phyloP scores from a whole-genome alignment of 2,888 invertebrate species.

The Cheilosia impressa region DNA sequence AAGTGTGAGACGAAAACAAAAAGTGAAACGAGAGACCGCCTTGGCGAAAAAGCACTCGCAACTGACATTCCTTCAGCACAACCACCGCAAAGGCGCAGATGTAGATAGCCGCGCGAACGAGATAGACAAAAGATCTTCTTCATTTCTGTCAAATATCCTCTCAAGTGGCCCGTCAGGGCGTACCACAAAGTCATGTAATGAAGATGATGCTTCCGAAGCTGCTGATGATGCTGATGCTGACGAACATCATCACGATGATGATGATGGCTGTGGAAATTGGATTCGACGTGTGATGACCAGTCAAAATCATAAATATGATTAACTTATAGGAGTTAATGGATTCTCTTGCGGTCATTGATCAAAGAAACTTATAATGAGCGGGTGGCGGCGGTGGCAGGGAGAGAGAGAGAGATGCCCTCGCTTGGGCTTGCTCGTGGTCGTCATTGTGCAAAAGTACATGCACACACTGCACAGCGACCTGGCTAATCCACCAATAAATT shows the following conservation, averaged over 20 bases:
- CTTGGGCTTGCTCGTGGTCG: conserved; percentile 11
- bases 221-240: conserved; percentile 25
- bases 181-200: conserved; percentile 73
- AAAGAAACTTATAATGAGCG: conserved; percentile 68
- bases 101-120: not conserved
- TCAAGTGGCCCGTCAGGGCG: conserved; percentile 70
- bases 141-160: conserved; percentile 61
- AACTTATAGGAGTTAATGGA: conserved; percentile 75
- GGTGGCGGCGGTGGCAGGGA: conserved; percentile 24
- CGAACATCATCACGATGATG: conserved; percentile 50
- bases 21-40: conserved; percentile 59
- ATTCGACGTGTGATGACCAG: conserved; percentile 75
- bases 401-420: not conserved
- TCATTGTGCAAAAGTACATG: conserved; percentile 46
- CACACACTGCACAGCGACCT: conserved; percentile 37
- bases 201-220: conserved; percentile 71
- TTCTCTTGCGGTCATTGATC: conserved; percentile 70
- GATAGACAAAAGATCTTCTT: conserved; percentile 61
- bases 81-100: conserved; percentile 48
- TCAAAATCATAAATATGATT: conserved; percentile 75
- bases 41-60: conserved; percentile 50
- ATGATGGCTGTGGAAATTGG: conserved; percentile 73
- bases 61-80: conserved; percentile 52
- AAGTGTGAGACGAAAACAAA: conserved; percentile 47
- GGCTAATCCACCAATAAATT: conserved; percentile 75